Evolutionary conservation across 2,797 vertebrate genomes (phyloP).

Genomic region (Propithecus perrieri): DNA sequence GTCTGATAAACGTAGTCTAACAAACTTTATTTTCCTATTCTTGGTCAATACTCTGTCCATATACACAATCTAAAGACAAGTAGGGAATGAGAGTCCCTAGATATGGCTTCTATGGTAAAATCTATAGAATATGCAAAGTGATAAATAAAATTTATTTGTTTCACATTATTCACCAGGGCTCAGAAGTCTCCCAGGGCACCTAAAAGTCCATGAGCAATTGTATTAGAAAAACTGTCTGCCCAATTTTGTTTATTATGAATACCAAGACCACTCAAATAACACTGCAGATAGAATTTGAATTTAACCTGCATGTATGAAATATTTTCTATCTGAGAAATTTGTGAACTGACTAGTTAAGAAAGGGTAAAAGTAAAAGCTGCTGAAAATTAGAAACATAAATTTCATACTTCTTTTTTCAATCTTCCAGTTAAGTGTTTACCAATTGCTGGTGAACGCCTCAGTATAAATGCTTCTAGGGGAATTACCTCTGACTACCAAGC

Average conservation of each 20-base stretch:
- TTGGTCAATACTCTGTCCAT: background rate
- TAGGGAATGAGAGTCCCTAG: background rate
- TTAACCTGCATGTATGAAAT: background rate
- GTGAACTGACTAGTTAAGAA: constrained; percentile 16
- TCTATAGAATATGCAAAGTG: background rate
- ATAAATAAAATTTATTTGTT: background rate
- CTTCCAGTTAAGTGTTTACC: background rate
- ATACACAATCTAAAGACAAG: background rate
- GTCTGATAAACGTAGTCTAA: background rate
- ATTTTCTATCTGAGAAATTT: background rate
- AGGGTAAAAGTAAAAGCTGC: background rate
- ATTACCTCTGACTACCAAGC: background rate
- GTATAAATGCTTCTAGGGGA: background rate
- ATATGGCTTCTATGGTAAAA: background rate
- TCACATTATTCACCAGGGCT: background rate
- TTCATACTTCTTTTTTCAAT: background rate
- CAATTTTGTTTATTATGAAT: background rate
- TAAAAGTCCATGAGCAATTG: background rate
- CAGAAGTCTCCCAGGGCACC: background rate
- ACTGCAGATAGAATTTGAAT: background rate
- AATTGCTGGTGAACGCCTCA: background rate
- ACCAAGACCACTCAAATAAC: background rate
- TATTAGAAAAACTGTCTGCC: background rate
- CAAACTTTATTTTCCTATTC: background rate
- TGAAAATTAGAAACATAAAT: background rate